These are phyloP conservation scores for Drosophila anceps DNA, from an alignment of 2,888 invertebrate genomes.

Conservation along the genomic window DNA sequence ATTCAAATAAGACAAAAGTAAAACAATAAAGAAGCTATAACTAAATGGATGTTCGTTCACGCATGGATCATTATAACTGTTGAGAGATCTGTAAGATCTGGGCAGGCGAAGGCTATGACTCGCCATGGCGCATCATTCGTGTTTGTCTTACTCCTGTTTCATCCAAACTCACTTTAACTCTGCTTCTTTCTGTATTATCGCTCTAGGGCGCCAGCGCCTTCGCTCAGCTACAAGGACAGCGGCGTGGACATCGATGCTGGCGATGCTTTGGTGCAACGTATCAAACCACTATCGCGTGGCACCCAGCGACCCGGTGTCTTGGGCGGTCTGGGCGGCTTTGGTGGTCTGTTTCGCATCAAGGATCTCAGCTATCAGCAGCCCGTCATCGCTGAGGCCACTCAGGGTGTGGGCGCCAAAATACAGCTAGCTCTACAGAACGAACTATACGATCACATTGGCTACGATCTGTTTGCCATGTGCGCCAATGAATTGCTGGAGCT, in stretches of 20 bases:
- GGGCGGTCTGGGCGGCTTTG: constrained; percentile 96
- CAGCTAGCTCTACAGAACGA: constrained; percentile 93
- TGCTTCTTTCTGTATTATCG: background rate
- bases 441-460: constrained; percentile 94
- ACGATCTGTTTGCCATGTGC: constrained; percentile 99
- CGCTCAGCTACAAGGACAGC: constrained; percentile 93
- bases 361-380: constrained; percentile 91
- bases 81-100: background rate
- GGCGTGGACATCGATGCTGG: constrained; percentile 98
- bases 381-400: constrained; percentile 96
- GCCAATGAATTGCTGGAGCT: constrained; percentile 98
- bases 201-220: constrained; percentile 31
- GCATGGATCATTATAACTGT: background rate
- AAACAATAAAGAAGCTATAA: background rate
- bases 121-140: background rate
- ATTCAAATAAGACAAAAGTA: constrained; percentile 32
- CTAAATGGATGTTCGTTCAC: background rate
- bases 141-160: background rate
- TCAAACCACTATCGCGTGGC: constrained; percentile 92
- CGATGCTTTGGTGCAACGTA: constrained; percentile 92
- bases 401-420: constrained; percentile 98
- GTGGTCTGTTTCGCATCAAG: constrained; percentile 95
- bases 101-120: background rate
- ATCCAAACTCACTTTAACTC: background rate
- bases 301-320: constrained; percentile 92